These are phyloP conservation scores for Oscheius sp. DNA, from an alignment of 2,888 invertebrate genomes.

Conservation along the genomic window DNA sequence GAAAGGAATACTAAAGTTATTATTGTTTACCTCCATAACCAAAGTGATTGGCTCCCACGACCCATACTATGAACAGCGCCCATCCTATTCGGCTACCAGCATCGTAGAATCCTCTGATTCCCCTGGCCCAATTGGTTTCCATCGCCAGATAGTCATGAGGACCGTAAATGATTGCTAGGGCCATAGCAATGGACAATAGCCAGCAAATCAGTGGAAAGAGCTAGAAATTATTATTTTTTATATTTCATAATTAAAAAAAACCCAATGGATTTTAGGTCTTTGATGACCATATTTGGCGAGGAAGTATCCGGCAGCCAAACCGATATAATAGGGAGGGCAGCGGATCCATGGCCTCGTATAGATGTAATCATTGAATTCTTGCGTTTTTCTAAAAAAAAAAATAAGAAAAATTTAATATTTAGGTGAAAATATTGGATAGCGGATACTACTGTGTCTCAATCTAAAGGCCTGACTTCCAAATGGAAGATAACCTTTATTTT, in stretches of 20 bases:
- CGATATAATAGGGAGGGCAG: slow-evolving; percentile 71
- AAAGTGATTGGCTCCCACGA: background rate
- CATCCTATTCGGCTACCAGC: slow-evolving; percentile 68
- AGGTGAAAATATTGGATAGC: no score
- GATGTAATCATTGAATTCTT: slow-evolving; percentile 42
- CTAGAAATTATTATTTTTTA: background rate
- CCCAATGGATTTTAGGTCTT: slow-evolving; percentile 29
- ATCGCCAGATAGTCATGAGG: slow-evolving; percentile 33
- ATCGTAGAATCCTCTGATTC: slow-evolving; percentile 3
- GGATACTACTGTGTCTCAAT: no score
- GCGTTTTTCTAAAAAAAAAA: background rate
- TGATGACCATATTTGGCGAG: slow-evolving; percentile 59
- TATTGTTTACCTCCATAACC: slow-evolving; percentile 51
- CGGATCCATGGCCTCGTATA: slow-evolving; percentile 71
- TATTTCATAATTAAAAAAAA: background rate
- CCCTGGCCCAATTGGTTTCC: slow-evolving; percentile 1
- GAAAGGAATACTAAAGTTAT: no score
- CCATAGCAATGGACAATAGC: slow-evolving; percentile 25
- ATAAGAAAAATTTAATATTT: no score
- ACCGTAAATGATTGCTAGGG: slow-evolving; percentile 32
- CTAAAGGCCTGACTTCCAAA: no score
- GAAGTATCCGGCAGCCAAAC: slow-evolving; percentile 70
- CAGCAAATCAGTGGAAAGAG: slow-evolving; percentile 31
- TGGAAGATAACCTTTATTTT: no score
- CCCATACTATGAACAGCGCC: slow-evolving; percentile 66